Percentiles rank a stretch among this genome's conserved stretches.
These are phyloP conservation scores for Anas platyrhynchos DNA, from an alignment of 2,113 vertebrate species.

Conservation along the genomic window DNA sequence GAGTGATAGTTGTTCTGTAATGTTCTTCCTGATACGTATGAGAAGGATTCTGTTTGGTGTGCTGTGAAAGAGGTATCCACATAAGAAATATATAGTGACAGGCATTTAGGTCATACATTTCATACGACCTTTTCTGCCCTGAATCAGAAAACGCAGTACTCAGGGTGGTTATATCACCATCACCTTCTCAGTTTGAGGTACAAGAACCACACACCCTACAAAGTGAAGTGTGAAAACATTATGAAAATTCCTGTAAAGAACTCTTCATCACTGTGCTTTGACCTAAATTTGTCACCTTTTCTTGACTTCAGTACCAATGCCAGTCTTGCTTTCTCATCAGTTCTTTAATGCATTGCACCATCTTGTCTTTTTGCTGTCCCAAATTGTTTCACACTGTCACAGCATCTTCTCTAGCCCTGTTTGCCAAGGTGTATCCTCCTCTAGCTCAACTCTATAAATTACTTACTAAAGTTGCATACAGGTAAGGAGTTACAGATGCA, in stretches of 20 bases:
- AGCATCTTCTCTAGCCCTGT: neutral
- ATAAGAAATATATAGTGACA: neutral
- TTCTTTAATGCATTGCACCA: neutral
- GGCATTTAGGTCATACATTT: neutral
- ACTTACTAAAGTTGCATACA: neutral
- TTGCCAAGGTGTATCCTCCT: neutral
- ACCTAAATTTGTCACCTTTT: neutral
- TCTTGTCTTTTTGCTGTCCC: neutral
- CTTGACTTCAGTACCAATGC: neutral
- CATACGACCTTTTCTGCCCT: neutral
- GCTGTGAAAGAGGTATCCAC: neutral
- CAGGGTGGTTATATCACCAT: neutral
- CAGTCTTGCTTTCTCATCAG: neutral
- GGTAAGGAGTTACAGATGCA: neutral
- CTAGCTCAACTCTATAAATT: neutral
- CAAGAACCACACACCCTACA: neutral
- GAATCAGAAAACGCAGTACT: neutral
- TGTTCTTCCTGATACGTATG: neutral
- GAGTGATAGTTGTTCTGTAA: neutral
- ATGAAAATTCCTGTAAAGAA: neutral
- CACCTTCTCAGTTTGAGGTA: neutral
- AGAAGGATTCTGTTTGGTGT: neutral
- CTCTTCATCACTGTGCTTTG: neutral
- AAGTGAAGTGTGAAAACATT: neutral
- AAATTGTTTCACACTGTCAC: accelerated